Evolutionary conservation across 2,113 vertebrate genomes (phyloP), one percentile per base, ranked within the genome.

Genomic region (Chitala chitala): DNA sequence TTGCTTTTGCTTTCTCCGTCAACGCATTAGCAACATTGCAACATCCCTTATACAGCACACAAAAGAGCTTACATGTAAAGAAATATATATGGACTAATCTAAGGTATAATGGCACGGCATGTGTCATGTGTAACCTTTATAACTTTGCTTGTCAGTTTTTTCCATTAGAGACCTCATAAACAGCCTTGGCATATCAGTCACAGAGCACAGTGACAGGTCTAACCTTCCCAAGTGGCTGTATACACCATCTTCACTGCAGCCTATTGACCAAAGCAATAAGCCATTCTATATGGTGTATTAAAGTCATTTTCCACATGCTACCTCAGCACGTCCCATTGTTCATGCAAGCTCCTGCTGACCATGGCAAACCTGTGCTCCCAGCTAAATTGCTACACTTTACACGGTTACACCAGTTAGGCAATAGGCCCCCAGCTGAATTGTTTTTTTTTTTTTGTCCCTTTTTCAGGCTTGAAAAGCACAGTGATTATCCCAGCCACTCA

Each of bases 241-340:
- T 89, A 91, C 91, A 91, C 93, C 92, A 92, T 97, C 94, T 94
- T 95, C 92, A 93, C 90, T 88, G 94, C 91, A 93, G 92, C 94
- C 94, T 95, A 98, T 96, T 98, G 97, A 98, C 97, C 94, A 96
- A 96, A 94, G 96, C 94, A 98, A 99, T 98, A 98, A 99, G 95
- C 94, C 94, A 93, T 98, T 95, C 93, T 96, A 93, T 98, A 96
- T 93, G 94, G 95, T 95, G 92, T 96, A 98, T 98, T 98, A 98
- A 98, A 98, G 96, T 96, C 93, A 96, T 98, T 98, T 98, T 97
- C 94, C 93, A 97, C 95, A 96, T 98, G 96, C 96, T 94, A 96
- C 94, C 95, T 98, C 97, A 98, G 97, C 96, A 98, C 88, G 87
- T 93, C 87, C 94, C 93, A 98, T 98, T 97, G 96, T 98, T 96